Conservation (phyloP, 2,888 invertebrate species). For the Macropis europaea region DNA sequence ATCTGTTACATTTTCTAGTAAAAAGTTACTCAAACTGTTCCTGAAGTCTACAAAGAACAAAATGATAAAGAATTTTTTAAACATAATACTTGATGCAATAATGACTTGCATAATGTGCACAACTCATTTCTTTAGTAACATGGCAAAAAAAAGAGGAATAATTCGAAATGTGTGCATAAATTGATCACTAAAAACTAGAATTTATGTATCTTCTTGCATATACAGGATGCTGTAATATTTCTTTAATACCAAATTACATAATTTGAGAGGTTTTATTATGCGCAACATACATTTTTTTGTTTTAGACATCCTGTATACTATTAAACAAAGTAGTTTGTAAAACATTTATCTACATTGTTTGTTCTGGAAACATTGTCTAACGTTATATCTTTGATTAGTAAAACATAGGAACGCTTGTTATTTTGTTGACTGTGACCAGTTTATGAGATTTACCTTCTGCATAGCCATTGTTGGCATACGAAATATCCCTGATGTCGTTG, state of each 20-base stretch:
- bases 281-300: neutral
- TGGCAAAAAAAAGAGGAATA: constrained; percentile 31
- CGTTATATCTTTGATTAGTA: constrained; percentile 45
- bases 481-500: constrained; percentile 56
- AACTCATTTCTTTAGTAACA: constrained; percentile 29
- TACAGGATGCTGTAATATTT: constrained; percentile 39
- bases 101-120: constrained; percentile 57
- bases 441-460: constrained; percentile 66
- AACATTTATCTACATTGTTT: constrained; percentile 35
- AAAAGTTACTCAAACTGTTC: neutral
- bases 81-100: constrained; percentile 52
- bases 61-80: constrained; percentile 7
- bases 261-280: neutral
- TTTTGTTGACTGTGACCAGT: constrained; percentile 49
- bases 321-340: constrained; percentile 5
- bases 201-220: constrained; percentile 18
- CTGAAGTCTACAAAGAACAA: constrained; percentile 12
- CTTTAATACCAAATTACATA: neutral
- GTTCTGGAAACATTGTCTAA: constrained; percentile 32
- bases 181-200: constrained; percentile 34
- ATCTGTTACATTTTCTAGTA: neutral
- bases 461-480: constrained; percentile 65
- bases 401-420: constrained; percentile 53
- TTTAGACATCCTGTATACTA: constrained; percentile 32
- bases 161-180: constrained; percentile 32